Evolutionary conservation across 2,888 invertebrate genomes (phyloP).

Genomic region (Bombyx huttoni): DNA sequence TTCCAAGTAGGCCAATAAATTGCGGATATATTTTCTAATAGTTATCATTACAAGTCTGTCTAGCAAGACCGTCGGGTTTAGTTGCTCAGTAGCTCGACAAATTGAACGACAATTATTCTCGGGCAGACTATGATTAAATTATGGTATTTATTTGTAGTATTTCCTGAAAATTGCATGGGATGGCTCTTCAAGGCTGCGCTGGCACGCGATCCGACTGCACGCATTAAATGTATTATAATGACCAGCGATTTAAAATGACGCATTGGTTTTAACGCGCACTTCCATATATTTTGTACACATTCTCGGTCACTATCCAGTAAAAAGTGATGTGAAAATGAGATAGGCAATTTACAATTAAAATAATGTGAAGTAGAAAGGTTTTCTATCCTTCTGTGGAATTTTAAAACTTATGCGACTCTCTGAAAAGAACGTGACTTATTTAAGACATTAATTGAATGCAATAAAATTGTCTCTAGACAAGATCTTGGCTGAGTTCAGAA

Average conservation of each 20-base stretch:
- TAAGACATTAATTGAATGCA: too few relatives aligned
- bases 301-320: slow-evolving; percentile 21
- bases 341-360: too few relatives aligned
- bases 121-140: slow-evolving; percentile 69
- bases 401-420: too few relatives aligned
- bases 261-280: slow-evolving; percentile 60
- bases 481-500: too few relatives aligned
- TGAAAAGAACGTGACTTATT: too few relatives aligned
- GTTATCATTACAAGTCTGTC: slow-evolving; percentile 7
- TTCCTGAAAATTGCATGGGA: slow-evolving; percentile 71
- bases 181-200: slow-evolving; percentile 61
- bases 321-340: background rate
- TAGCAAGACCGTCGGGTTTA: slow-evolving; percentile 26
- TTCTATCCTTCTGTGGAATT: too few relatives aligned
- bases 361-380: too few relatives aligned
- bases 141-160: slow-evolving; percentile 64
- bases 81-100: slow-evolving; percentile 51
- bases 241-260: slow-evolving; percentile 53
- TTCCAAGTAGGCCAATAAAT: slow-evolving; percentile 10
- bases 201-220: slow-evolving; percentile 63
- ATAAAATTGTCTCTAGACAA: too few relatives aligned
- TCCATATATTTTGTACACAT: slow-evolving; percentile 42
- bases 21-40: slow-evolving; percentile 19
- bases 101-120: slow-evolving; percentile 61
- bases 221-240: slow-evolving; percentile 49